Conservation (phyloP, 2,113 vertebrate genomes). For the Turdus rufiventris region DNA sequence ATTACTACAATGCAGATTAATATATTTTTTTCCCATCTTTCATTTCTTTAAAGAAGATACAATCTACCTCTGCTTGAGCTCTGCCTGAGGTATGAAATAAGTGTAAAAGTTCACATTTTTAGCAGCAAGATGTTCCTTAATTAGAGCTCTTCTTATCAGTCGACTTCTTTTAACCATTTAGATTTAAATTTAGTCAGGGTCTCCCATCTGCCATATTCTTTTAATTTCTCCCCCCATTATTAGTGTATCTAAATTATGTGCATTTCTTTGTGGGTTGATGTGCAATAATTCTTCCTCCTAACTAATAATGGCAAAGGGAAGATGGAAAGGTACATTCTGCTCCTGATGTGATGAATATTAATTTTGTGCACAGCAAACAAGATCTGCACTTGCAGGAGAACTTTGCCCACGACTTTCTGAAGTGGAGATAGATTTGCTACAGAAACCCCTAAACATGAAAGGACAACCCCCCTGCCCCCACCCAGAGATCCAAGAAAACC, state of each 20-base stretch:
- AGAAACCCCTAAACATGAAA: constrained; percentile 44
- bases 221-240: background rate
- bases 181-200: background rate
- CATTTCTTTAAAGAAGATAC: constrained; percentile 16
- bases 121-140: constrained; percentile 6
- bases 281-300: background rate
- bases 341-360: background rate
- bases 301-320: background rate
- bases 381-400: background rate
- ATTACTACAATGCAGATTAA: background rate
- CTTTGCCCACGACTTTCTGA: background rate
- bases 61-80: constrained; percentile 29
- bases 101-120: background rate
- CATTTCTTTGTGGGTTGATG: background rate
- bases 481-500: background rate
- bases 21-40: background rate
- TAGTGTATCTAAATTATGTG: background rate
- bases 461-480: background rate
- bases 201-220: background rate
- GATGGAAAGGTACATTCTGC: background rate
- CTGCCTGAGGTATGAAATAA: constrained; percentile 17
- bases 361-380: background rate
- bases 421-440: constrained; percentile 4
- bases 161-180: background rate
- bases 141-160: constrained; percentile 4